Percentiles rank a stretch among this genome's conserved stretches.
Conservation (phyloP, 35 echinoderm and acorn worm species). For the Lytechinus pictus region DNA sequence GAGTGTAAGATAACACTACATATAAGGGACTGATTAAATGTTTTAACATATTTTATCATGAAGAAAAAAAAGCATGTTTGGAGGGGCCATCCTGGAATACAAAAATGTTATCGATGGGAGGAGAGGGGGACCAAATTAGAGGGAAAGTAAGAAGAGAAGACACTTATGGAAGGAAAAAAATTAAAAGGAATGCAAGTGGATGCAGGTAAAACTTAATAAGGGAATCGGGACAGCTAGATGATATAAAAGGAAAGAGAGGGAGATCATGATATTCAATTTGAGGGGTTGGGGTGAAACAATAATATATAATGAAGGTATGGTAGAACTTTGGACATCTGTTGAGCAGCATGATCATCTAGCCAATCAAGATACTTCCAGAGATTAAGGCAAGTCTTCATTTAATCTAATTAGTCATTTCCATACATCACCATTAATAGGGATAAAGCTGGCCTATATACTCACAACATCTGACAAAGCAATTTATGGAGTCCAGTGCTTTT, state of each 20-base stretch:
- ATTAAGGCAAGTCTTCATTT: background rate
- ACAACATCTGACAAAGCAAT: background rate
- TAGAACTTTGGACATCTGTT: background rate
- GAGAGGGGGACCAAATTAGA: background rate
- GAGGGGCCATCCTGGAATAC: too few species aligned
- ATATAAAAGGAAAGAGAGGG: too few species aligned
- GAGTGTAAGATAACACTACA: background rate
- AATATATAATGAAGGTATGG: too few species aligned
- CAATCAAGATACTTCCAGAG: constrained; percentile 5
- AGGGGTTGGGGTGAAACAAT: too few species aligned
- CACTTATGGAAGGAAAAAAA: background rate
- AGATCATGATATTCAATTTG: too few species aligned
- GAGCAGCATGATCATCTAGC: background rate
- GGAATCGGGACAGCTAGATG: too few species aligned
- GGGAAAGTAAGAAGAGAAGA: too few species aligned
- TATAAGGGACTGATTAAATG: too few species aligned
- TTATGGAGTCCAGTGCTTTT: background rate
- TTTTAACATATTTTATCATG: too few species aligned
- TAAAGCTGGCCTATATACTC: background rate
- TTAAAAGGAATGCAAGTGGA: too few species aligned
- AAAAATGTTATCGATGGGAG: background rate
- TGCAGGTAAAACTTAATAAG: too few species aligned
- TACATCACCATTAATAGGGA: background rate
- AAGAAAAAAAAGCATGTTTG: too few species aligned
- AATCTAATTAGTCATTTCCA: constrained; percentile 6